Evolutionary conservation across 2,113 vertebrate genomes (phyloP).

Genomic region (Protobothrops mucrosquamatus): DNA sequence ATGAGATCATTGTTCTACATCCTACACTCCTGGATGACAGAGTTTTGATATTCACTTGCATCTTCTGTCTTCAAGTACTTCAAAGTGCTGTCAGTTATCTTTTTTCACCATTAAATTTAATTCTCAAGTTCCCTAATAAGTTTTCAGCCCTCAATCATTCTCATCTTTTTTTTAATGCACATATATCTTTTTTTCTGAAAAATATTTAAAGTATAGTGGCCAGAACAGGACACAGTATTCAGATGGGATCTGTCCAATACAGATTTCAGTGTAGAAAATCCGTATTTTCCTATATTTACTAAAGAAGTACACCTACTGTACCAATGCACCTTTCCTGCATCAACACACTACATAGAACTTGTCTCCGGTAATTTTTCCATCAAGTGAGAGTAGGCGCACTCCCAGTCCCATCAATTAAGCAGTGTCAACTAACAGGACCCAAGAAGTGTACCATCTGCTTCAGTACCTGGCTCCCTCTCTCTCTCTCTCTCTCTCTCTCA

Average conservation of each 20-base stretch:
- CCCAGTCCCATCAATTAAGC: not conserved
- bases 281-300: not conserved
- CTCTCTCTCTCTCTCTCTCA: too few species aligned
- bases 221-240: not conserved
- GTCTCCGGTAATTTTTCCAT: not conserved
- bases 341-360: not conserved
- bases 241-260: not conserved
- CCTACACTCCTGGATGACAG: not conserved
- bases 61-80: not conserved
- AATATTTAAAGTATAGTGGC: not conserved
- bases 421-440: not conserved
- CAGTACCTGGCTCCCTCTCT: not conserved
- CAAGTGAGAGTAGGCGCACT: not conserved
- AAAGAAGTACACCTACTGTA: not conserved
- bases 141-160: not conserved
- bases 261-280: not conserved
- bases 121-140: not conserved
- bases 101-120: not conserved
- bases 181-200: not conserved
- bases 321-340: not conserved
- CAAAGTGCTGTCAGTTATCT: not conserved
- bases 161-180: not conserved
- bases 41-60: not conserved
- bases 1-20: not conserved
- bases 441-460: not conserved